These are phyloP conservation scores for Garra rufa DNA, from an alignment of 2,113 vertebrate species.

Conservation along the genomic window DNA sequence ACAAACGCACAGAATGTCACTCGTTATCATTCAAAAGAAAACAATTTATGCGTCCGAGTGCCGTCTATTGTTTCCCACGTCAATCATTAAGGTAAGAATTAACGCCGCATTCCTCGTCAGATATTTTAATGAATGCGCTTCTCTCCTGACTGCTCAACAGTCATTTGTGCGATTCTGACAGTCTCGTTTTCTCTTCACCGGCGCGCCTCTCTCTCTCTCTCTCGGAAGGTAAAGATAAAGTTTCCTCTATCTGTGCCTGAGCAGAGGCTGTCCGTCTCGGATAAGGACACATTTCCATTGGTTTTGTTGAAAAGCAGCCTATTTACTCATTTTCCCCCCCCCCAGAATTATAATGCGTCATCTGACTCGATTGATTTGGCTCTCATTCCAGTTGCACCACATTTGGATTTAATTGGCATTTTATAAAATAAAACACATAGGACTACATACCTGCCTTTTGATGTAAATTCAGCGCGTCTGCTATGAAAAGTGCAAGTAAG, in stretches of 20 bases:
- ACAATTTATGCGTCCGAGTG: slow-evolving; percentile 43
- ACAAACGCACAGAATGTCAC: slow-evolving; percentile 17
- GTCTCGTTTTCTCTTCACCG: slow-evolving; percentile 18
- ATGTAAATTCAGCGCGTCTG: not conserved
- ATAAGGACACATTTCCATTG: not conserved
- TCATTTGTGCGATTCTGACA: slow-evolving; percentile 22
- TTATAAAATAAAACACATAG: not conserved
- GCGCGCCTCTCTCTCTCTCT: not conserved
- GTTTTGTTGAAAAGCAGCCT: not conserved
- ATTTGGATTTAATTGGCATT: not conserved
- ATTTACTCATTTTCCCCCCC: not conserved
- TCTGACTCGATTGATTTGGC: not conserved
- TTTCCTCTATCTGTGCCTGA: slow-evolving; percentile 22
- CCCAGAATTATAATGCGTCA: not conserved
- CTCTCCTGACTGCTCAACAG: slow-evolving; percentile 4
- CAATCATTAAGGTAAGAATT: slow-evolving; percentile 56
- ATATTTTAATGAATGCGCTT: slow-evolving; percentile 38
- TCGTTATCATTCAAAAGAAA: slow-evolving; percentile 53
- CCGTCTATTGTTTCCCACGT: slow-evolving; percentile 26
- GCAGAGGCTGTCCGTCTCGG: slow-evolving; percentile 8
- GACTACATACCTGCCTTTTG: not conserved
- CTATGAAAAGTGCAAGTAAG: not conserved
- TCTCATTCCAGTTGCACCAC: not conserved
- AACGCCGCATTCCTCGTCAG: slow-evolving; percentile 31
- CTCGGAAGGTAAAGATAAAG: slow-evolving; percentile 22